Evolutionary conservation across 2,888 invertebrate species (phyloP).

Genomic region (Daptonema setosum): DNA sequence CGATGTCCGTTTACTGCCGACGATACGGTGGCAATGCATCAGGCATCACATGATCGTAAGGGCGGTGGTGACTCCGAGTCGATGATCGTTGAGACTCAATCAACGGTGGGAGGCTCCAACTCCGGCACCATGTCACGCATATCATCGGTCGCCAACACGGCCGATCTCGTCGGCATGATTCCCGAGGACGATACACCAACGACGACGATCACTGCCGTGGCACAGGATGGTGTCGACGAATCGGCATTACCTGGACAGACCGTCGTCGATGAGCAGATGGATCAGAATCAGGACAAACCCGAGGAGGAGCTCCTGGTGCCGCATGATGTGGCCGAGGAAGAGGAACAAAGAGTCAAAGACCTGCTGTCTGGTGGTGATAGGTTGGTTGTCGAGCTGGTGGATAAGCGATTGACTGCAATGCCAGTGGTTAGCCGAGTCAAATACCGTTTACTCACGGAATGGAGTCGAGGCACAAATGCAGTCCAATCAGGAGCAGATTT

Average conservation of each 20-base stretch:
- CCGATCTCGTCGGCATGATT: no score
- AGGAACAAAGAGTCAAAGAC: conserved; percentile 10
- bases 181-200: background rate
- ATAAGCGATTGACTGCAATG: no score
- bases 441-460: no score
- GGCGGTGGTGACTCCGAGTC: conserved; percentile 25
- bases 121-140: conserved; percentile 25
- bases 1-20: conserved; percentile 18
- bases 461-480: no score
- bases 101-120: conserved; percentile 1
- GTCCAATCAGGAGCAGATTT: no score
- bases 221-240: conserved; percentile 2
- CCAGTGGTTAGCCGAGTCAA: no score
- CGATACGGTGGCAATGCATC: conserved; percentile 19
- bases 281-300: no score
- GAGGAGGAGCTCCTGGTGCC: no score
- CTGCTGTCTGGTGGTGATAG: no score
- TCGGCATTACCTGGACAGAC: conserved; percentile 5
- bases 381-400: no score
- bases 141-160: background rate
- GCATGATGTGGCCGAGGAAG: conserved; percentile 10
- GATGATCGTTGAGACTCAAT: conserved; percentile 22
- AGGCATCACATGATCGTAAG: conserved; percentile 9
- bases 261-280: no score
- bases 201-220: background rate